Conservation (phyloP, 2,113 vertebrate genomes). For the Carettochelys insculpta region DNA sequence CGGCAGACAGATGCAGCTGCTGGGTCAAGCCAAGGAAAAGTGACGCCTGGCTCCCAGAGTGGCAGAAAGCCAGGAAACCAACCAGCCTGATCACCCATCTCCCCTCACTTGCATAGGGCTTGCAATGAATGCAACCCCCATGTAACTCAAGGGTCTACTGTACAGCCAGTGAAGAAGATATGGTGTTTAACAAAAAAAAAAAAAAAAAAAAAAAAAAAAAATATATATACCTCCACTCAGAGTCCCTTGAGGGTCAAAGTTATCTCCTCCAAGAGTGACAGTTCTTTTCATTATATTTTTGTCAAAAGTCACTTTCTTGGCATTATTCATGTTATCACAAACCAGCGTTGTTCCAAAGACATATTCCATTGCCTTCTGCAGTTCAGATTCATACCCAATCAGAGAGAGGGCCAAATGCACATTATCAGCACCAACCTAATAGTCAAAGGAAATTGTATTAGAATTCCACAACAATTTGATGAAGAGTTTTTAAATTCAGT, state of each 20-base stretch:
- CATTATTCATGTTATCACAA: conserved; percentile 89
- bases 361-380: conserved; percentile 96
- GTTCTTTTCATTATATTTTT: conserved; percentile 89
- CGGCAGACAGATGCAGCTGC: too few species aligned
- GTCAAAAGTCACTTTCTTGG: conserved; percentile 93
- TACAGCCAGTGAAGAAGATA: neutral
- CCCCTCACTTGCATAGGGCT: too few species aligned
- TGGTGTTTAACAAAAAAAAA: neutral
- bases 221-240: conserved; percentile 92
- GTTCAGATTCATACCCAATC: conserved; percentile 85
- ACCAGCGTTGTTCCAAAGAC: conserved; percentile 92
- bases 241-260: conserved; percentile 94
- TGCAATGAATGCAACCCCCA: too few species aligned
- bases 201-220: neutral
- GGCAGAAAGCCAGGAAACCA: too few species aligned
- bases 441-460: conserved; percentile 16
- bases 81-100: too few species aligned
- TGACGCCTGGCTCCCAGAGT: too few species aligned
- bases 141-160: too few species aligned
- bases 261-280: conserved; percentile 92
- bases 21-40: too few species aligned
- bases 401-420: conserved; percentile 87
- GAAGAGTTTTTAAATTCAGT: neutral
- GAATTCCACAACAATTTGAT: neutral
- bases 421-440: conserved; percentile 83